phyloP scores from a whole-genome alignment of 2,113 vertebrate genomes.

The Nothocercus julius region DNA sequence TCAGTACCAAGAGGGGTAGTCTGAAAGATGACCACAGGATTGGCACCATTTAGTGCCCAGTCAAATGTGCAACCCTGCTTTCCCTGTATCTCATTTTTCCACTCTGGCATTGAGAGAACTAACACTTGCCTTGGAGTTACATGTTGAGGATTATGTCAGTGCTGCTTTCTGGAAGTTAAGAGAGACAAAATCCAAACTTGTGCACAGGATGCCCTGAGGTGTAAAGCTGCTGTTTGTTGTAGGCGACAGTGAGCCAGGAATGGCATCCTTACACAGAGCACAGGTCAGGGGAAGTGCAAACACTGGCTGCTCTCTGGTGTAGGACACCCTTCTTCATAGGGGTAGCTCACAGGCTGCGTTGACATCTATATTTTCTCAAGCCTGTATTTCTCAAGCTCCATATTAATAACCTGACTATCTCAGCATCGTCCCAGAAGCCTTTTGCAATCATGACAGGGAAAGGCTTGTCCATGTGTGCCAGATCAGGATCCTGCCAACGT shows the following conservation, averaged over 20 bases:
- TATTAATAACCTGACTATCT: background rate
- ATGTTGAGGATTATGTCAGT: rapidly evolving
- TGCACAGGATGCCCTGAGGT: background rate
- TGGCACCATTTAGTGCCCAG: rapidly evolving
- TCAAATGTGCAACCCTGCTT: rapidly evolving
- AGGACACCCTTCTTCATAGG: rapidly evolving
- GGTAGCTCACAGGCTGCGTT: background rate
- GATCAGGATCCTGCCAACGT: background rate
- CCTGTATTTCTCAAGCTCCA: background rate
- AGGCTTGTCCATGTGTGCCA: background rate
- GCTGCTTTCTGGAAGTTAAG: background rate
- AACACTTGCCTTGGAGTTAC: background rate
- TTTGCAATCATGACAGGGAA: background rate
- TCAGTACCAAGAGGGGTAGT: background rate
- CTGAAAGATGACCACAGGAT: background rate
- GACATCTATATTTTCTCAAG: background rate
- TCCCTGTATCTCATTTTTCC: background rate
- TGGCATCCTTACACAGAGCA: background rate
- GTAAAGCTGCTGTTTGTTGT: background rate
- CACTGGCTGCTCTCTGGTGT: background rate
- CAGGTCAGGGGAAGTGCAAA: rapidly evolving
- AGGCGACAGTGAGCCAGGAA: background rate
- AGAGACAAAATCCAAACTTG: rapidly evolving
- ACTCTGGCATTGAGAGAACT: rapidly evolving
- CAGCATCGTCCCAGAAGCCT: background rate